phyloP scores from a whole-genome alignment of 1,140 invertebrate genomes.

The Lasioglossum albipes region DNA sequence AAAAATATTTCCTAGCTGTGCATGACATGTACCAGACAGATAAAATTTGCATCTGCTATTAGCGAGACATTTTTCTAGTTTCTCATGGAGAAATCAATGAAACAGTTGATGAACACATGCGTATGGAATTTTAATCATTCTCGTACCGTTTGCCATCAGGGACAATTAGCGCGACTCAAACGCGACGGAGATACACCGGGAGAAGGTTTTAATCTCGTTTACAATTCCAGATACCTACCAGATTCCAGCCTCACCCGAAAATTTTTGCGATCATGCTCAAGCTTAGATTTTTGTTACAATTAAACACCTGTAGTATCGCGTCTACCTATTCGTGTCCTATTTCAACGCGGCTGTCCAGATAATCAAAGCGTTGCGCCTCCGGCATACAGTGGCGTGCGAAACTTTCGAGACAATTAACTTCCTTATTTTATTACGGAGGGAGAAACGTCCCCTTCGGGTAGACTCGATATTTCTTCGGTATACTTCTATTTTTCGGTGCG shows the following conservation, averaged over 20 bases:
- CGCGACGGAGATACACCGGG: rapidly evolving
- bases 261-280: not conserved
- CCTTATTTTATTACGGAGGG: not conserved
- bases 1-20: too few species aligned
- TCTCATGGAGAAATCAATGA: too few species aligned
- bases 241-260: not conserved
- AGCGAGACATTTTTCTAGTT: too few species aligned
- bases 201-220: not conserved
- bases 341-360: not conserved
- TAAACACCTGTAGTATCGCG: not conserved
- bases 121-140: too few species aligned
- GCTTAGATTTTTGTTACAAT: not conserved
- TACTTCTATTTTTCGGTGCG: not conserved
- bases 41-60: too few species aligned
- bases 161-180: not conserved
- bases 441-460: not conserved
- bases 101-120: too few species aligned
- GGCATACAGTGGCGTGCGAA: not conserved
- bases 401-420: not conserved
- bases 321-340: not conserved
- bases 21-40: too few species aligned
- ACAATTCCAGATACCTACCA: not conserved
- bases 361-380: not conserved
- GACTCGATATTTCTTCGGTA: not conserved
- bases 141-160: too few species aligned